These are phyloP conservation scores for Baccha elongata DNA, from an alignment of 2,888 invertebrate species.

Conservation along the genomic window DNA sequence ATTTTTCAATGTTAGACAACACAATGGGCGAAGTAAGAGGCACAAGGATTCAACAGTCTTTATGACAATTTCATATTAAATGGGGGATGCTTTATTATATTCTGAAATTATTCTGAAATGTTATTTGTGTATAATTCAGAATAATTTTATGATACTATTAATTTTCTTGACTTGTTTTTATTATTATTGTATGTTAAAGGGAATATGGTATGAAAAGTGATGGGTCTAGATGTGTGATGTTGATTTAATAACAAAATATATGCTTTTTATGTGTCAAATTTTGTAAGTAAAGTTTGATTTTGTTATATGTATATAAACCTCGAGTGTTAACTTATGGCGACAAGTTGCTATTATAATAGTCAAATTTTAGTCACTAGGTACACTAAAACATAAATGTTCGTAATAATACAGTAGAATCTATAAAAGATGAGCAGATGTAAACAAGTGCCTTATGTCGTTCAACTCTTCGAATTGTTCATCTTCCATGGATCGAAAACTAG, in stretches of 20 bases:
- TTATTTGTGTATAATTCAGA: constrained; percentile 20
- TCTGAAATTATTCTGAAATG: constrained; percentile 32
- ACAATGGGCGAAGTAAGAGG: constrained; percentile 2
- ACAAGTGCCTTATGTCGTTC: too few species aligned
- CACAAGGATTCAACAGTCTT: constrained; percentile 23
- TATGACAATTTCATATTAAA: constrained; percentile 62
- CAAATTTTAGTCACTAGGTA: too few species aligned
- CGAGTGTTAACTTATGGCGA: too few species aligned
- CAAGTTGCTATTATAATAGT: too few species aligned
- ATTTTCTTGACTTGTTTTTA: constrained; percentile 15
- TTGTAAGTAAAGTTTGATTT: neutral
- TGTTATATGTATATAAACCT: too few species aligned
- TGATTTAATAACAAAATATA: constrained; percentile 15
- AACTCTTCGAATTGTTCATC: too few species aligned
- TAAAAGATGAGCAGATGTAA: too few species aligned
- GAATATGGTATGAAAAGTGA: constrained; percentile 8
- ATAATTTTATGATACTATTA: constrained; percentile 44
- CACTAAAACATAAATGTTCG: too few species aligned
- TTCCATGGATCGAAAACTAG: too few species aligned
- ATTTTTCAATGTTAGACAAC: constrained; percentile 68
- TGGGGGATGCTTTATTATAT: constrained; percentile 39
- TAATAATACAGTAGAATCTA: too few species aligned
- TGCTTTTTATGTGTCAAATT: neutral
- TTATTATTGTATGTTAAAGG: neutral
- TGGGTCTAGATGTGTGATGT: neutral